phyloP scores from a whole-genome alignment of 1,140 invertebrate species.

The Danaus melanippus region DNA sequence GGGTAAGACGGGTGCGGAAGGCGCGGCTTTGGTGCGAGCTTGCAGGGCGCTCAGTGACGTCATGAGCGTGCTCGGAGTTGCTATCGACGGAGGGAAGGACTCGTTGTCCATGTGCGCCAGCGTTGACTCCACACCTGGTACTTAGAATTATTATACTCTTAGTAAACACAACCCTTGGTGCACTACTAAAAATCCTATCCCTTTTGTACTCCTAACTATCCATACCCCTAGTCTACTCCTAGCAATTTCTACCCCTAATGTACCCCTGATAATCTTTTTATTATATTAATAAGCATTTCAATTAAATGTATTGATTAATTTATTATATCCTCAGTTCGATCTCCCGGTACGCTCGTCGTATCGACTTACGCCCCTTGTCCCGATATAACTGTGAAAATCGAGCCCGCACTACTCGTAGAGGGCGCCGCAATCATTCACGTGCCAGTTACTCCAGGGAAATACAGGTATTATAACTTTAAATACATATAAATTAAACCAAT shows the following conservation, averaged over 20 bases:
- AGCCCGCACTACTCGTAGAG: conserved; percentile 87
- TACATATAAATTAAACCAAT: too few relatives aligned
- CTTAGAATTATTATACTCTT: background rate
- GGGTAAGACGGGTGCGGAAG: conserved; percentile 93
- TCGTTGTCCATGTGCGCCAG: conserved; percentile 97
- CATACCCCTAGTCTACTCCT: too few relatives aligned
- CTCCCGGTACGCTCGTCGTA: conserved; percentile 94
- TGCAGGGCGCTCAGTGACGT: conserved; percentile 90
- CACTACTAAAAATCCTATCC: too few relatives aligned
- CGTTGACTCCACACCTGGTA: conserved; percentile 73
- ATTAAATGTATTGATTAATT: background rate
- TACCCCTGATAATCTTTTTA: too few relatives aligned
- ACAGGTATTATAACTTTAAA: too few relatives aligned
- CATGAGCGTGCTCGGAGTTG: conserved; percentile 91
- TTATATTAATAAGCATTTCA: too few relatives aligned
- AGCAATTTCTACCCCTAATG: too few relatives aligned
- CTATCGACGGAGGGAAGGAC: conserved; percentile 98
- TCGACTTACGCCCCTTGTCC: conserved; percentile 96
- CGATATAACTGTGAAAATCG: conserved; percentile 86
- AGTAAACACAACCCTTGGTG: too few relatives aligned
- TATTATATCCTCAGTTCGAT: conserved; percentile 77
- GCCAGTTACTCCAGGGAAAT: conserved; percentile 51
- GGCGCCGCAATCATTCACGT: conserved; percentile 53
- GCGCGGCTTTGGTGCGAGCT: conserved; percentile 87
- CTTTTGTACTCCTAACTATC: too few relatives aligned